A percentile compares a stretch with the other conserved stretches of the same genome.
Evolutionary conservation across 1,140 invertebrate genomes (phyloP).

Genomic region (Hypothenemus hampei): DNA sequence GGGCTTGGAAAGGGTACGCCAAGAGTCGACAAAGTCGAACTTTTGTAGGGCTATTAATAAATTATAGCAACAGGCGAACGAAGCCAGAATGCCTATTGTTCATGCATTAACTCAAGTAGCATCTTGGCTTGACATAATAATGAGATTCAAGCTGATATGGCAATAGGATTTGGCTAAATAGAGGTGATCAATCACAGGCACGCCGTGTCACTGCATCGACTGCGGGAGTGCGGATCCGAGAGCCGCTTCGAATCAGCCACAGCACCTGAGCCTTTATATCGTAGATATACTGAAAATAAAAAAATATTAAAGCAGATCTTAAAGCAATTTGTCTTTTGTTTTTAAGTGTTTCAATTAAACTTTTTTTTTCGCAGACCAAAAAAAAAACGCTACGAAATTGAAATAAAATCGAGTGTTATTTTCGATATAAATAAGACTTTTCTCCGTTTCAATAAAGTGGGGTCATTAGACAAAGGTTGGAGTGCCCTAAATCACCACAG

Average conservation of each 20-base stretch:
- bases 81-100: constrained; percentile 43
- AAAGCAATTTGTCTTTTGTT: neutral
- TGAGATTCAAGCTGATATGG: constrained; percentile 45
- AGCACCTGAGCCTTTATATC: constrained; percentile 26
- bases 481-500: constrained; percentile 19
- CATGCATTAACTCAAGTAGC: constrained; percentile 46
- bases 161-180: constrained; percentile 47
- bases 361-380: neutral
- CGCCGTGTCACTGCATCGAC: constrained; percentile 41
- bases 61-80: constrained; percentile 47
- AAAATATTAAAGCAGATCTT: neutral
- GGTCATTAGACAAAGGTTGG: constrained; percentile 22
- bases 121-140: constrained; percentile 47
- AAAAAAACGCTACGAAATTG: neutral
- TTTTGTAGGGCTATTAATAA: constrained; percentile 48
- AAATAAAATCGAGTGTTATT: constrained; percentile 5
- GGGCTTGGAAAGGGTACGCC: constrained; percentile 10
- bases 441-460: constrained; percentile 12
- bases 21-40: constrained; percentile 25
- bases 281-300: constrained; percentile 7
- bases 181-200: constrained; percentile 44
- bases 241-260: constrained; percentile 25
- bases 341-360: constrained; percentile 2
- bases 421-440: constrained; percentile 9
- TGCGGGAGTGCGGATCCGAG: constrained; percentile 19